Base-by-base conservation (phyloP, 2,113 vertebrate species). In the Thalassoma bifasciatum region DNA sequence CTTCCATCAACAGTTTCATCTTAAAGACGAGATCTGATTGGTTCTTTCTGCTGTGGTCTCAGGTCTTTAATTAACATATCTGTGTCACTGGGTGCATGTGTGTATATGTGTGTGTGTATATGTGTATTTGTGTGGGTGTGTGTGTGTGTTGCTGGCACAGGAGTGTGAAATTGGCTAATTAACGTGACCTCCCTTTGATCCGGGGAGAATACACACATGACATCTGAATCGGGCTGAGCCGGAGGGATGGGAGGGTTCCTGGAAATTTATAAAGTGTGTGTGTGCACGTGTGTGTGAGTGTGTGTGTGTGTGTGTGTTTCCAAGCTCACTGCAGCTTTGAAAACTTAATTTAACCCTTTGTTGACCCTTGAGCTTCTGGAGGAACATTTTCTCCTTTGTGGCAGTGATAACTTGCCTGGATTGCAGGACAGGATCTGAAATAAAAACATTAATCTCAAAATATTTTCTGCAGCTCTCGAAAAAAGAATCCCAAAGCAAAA, bases 181-280 rank as follows among this genome's bases (percentile, higher is more conserved):
- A 92, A 89, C 83, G 84, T 92, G 91, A 94, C 89, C 89, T 93
- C 91, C 86, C 89, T 91, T 88, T 92, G 87, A 91, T 93, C 89
- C 77, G 23, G 62, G 73, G 91, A 92, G 91, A 92, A 93, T 85
- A 90, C 82, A 94, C 92, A 92, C 93, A 94, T 94, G 93, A 94
- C 92, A 92, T 94, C 94, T 95, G 94, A 93, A 92, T 91, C 86
- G 91, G 90, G 91, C 92, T 89, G 92, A 90, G 87, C 66, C 50
- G 52, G 63, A 82, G 76, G 80, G 75, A 83, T 44, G 64, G 79
- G 66, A 83, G 50, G 68, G 37, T 79, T 81, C 65, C 74, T 79
- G 53, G 66, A 70, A 86, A 71, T 87, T 6, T 70, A 74, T 56
- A 26, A 34, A 23, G 30, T 6, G 46, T n/a, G 66, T 57, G 65